Conservation (phyloP, 2,888 invertebrate genomes). For the Meiosimyza decipiens region DNA sequence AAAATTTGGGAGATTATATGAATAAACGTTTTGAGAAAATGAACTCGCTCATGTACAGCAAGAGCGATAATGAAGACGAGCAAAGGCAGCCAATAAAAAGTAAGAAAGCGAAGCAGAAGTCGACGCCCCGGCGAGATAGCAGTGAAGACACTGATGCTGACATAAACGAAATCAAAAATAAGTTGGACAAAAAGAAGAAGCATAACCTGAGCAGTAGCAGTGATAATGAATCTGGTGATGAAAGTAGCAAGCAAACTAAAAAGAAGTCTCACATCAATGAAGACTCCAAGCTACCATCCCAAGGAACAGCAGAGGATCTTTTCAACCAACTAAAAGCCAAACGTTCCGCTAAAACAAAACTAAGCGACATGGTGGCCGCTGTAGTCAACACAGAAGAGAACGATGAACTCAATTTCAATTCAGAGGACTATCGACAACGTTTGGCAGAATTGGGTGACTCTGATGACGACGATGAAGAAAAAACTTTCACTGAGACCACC, state of each 20-base stretch:
- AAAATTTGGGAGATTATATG: constrained; percentile 50
- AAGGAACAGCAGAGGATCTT: constrained; percentile 47
- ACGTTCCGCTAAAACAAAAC: constrained; percentile 54
- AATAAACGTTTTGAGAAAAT: constrained; percentile 58
- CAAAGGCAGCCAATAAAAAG: constrained; percentile 49
- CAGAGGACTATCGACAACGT: constrained; percentile 63
- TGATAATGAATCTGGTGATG: constrained; percentile 38
- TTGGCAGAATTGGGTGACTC: constrained; percentile 59
- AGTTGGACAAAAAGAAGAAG: constrained; percentile 58
- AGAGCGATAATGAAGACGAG: constrained; percentile 64
- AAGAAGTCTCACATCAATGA: constrained; percentile 38
- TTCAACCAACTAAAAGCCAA: constrained; percentile 60
- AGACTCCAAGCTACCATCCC: background rate
- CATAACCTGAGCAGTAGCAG: constrained; percentile 47
- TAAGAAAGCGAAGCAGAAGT: constrained; percentile 38
- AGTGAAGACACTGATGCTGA: constrained; percentile 41
- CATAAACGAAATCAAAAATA: constrained; percentile 54
- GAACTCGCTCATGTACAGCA: constrained; percentile 62
- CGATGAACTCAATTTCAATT: constrained; percentile 62
- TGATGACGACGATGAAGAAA: constrained; percentile 41
- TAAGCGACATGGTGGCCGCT: constrained; percentile 50
- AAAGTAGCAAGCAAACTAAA: constrained; percentile 20
- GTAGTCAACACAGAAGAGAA: constrained; percentile 31
- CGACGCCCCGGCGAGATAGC: constrained; percentile 7
- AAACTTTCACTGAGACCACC: constrained; percentile 44